phyloP scores from a whole-genome alignment of 2,797 vertebrate genomes.

The Lepilemur septentrionalis region DNA sequence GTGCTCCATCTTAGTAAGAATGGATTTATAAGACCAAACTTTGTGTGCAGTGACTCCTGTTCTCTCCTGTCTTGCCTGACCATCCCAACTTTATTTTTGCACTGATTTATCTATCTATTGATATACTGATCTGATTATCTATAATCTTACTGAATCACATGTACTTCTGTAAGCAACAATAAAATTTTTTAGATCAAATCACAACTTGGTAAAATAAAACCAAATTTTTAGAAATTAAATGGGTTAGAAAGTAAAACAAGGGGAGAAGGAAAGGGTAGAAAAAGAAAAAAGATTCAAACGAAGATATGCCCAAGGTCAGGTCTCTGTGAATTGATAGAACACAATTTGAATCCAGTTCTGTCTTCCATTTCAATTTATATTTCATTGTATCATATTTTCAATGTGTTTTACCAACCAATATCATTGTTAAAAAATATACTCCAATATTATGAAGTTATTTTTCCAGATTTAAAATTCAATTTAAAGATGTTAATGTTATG shows the following conservation, averaged over 20 bases:
- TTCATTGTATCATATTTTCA: not conserved
- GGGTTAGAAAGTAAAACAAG: not conserved
- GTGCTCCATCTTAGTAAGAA: not conserved
- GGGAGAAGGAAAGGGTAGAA: not conserved
- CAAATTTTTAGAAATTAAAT: not conserved
- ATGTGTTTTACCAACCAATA: not conserved
- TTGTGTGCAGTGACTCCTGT: not conserved
- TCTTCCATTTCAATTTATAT: not conserved
- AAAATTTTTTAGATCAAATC: not conserved
- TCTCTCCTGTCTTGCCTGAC: not conserved
- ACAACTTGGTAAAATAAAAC: not conserved
- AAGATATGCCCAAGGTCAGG: not conserved
- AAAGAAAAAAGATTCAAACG: not conserved
- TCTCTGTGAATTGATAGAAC: not conserved
- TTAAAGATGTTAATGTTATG: not conserved
- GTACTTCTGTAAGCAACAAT: not conserved
- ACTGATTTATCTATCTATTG: not conserved
- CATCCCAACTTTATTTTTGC: not conserved
- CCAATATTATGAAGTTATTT: not conserved
- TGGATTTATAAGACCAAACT: not conserved
- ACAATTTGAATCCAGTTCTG: not conserved
- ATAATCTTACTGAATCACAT: not conserved
- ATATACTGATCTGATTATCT: not conserved
- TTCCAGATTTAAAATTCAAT: not conserved
- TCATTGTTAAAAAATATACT: not conserved